Percentiles rank a stretch among this genome's conserved stretches.
Evolutionary conservation across 2,888 invertebrate genomes (phyloP).

Genomic region (Adineta ricciae): DNA sequence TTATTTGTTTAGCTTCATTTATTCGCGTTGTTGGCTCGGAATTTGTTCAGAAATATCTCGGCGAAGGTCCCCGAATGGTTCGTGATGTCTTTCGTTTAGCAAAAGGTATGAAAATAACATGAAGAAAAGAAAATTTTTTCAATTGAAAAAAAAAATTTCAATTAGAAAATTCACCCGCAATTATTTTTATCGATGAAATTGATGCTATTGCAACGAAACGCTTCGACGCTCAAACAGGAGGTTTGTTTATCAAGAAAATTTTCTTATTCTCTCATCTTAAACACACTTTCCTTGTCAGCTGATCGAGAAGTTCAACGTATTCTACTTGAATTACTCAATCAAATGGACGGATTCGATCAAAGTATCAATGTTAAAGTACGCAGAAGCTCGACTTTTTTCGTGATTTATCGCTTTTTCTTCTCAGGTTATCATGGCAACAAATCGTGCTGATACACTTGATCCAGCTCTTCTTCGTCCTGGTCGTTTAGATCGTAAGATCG

Average conservation of each 20-base stretch:
- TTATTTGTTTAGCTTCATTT: constrained; percentile 64
- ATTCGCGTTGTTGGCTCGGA: constrained; percentile 99
- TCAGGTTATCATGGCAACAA: constrained; percentile 74
- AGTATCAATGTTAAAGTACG: constrained; percentile 93
- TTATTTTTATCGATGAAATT: constrained; percentile 98
- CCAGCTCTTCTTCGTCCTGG: constrained; percentile 90
- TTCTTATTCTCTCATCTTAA: background rate
- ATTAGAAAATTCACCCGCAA: constrained; percentile 90
- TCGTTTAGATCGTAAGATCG: constrained; percentile 91
- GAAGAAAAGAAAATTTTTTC: background rate
- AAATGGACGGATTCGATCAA: constrained; percentile 99
- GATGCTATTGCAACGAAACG: constrained; percentile 98
- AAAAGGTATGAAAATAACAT: constrained; percentile 52
- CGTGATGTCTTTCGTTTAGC: constrained; percentile 95
- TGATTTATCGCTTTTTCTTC: background rate
- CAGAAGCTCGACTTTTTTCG: too few species aligned
- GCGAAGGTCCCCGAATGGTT: constrained; percentile 98
- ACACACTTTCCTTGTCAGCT: constrained; percentile 53
- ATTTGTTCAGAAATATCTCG: constrained; percentile 97
- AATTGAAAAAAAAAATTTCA: background rate
- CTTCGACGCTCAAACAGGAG: constrained; percentile 91
- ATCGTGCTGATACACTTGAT: constrained; percentile 91
- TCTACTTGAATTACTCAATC: constrained; percentile 85
- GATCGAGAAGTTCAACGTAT: constrained; percentile 97
- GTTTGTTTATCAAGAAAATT: constrained; percentile 37